phyloP scores from a whole-genome alignment of 2,113 vertebrate genomes.

The Varanus salvator region DNA sequence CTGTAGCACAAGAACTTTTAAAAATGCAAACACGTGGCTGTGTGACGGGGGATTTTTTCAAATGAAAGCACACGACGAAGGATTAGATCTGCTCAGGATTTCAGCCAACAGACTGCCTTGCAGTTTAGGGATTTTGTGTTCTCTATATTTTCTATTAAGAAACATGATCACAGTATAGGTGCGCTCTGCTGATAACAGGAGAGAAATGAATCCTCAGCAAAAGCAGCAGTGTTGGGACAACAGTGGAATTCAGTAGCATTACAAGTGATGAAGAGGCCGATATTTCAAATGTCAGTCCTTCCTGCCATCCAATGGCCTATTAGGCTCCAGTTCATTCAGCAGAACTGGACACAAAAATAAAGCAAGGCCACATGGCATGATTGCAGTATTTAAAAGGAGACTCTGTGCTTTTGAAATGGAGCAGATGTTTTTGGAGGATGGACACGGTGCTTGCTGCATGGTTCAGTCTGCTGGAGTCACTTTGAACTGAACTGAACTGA shows the following conservation, averaged over 20 bases:
- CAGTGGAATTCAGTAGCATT: constrained; percentile 70
- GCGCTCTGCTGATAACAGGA: constrained; percentile 74
- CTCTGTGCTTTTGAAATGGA: constrained; percentile 55
- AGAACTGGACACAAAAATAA: constrained; percentile 32
- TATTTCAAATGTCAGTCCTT: constrained; percentile 67
- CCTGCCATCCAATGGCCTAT: constrained; percentile 60
- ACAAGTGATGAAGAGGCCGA: constrained; percentile 66
- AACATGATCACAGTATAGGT: constrained; percentile 65
- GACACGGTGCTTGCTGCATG: constrained; percentile 39
- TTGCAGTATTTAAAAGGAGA: constrained; percentile 52
- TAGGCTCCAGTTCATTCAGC: constrained; percentile 56
- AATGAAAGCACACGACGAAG: constrained; percentile 43
- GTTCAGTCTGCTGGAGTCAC: constrained; percentile 53
- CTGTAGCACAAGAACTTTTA: not conserved
- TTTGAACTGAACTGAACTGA: not conserved
- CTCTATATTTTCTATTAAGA: constrained; percentile 71
- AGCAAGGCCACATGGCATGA: constrained; percentile 52
- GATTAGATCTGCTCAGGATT: constrained; percentile 55
- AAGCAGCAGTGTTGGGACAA: constrained; percentile 71
- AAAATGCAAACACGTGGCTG: not conserved
- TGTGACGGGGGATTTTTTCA: constrained; percentile 46
- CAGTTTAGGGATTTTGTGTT: constrained; percentile 63
- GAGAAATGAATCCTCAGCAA: constrained; percentile 76
- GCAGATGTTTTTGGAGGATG: constrained; percentile 43
- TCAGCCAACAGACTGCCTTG: constrained; percentile 63